Conservation (phyloP, 2,113 vertebrate genomes). For the Oncorhynchus gorbuscha region DNA sequence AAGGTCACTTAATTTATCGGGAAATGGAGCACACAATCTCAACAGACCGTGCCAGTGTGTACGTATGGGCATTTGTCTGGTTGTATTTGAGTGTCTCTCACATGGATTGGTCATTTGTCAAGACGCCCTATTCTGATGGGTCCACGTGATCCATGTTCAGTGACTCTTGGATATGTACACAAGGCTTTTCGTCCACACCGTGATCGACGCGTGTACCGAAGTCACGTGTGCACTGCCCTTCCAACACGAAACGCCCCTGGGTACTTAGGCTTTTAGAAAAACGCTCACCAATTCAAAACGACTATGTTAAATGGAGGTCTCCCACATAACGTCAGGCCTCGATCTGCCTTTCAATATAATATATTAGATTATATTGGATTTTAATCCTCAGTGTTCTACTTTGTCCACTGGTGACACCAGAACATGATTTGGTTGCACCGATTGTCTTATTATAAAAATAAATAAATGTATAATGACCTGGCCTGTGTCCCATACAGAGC, state of each 20-base stretch:
- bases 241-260: background rate
- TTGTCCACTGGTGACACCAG: no score
- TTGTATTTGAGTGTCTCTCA: background rate
- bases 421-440: no score
- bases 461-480: no score
- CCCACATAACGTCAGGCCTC: no score
- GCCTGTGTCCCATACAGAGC: no score
- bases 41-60: conserved; percentile 8
- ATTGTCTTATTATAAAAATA: no score
- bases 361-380: no score
- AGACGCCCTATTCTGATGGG: background rate
- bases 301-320: background rate
- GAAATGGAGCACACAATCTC: conserved; percentile 25
- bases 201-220: conserved; percentile 35
- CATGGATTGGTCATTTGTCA: conserved; percentile 33
- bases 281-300: background rate
- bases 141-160: conserved; percentile 9
- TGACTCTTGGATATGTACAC: conserved; percentile 8
- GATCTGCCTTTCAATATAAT: no score
- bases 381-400: no score
- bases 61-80: background rate
- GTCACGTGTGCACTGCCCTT: conserved; percentile 4
- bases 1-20: conserved; percentile 55
- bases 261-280: background rate
- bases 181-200: background rate